phyloP scores from a whole-genome alignment of 2,888 invertebrate species.

The Rhopalosiphum nymphaeae region DNA sequence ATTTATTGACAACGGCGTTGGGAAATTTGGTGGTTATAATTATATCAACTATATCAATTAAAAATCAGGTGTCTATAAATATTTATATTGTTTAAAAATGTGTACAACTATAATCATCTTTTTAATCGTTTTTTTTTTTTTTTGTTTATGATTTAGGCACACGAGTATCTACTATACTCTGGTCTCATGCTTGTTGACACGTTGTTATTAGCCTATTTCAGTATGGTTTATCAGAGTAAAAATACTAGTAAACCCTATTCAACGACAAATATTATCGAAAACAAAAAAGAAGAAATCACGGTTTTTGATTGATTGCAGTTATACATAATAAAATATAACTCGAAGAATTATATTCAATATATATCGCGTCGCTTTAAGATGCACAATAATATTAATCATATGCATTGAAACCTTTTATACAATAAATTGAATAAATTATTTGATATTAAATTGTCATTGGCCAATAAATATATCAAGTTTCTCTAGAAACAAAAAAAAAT shows the following conservation, averaged over 20 bases:
- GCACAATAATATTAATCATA: not conserved
- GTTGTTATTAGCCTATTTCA: slow-evolving; percentile 77
- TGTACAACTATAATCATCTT: not conserved
- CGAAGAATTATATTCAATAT: not conserved
- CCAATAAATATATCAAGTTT: too few relatives aligned
- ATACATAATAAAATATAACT: not conserved
- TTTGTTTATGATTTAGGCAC: slow-evolving; percentile 75
- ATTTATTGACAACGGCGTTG: slow-evolving; percentile 92
- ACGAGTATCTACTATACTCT: slow-evolving; percentile 89
- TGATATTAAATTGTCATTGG: too few relatives aligned
- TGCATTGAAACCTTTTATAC: not conserved
- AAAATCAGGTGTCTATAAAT: slow-evolving; percentile 76
- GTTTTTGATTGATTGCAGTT: not conserved
- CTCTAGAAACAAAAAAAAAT: too few relatives aligned
- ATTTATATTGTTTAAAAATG: not conserved
- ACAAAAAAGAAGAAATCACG: not conserved
- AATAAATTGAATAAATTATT: too few relatives aligned
- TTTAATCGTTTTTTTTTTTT: not conserved
- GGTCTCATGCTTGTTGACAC: slow-evolving; percentile 87
- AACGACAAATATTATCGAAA: too few relatives aligned
- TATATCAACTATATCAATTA: slow-evolving; percentile 84
- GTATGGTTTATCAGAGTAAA: slow-evolving; percentile 83
- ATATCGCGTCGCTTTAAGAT: not conserved
- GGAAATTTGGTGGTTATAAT: slow-evolving; percentile 94
- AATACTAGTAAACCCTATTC: slow-evolving; percentile 71